Evolutionary conservation across 2,888 invertebrate genomes (phyloP).

Genomic region (Tetragonula carbonaria): DNA sequence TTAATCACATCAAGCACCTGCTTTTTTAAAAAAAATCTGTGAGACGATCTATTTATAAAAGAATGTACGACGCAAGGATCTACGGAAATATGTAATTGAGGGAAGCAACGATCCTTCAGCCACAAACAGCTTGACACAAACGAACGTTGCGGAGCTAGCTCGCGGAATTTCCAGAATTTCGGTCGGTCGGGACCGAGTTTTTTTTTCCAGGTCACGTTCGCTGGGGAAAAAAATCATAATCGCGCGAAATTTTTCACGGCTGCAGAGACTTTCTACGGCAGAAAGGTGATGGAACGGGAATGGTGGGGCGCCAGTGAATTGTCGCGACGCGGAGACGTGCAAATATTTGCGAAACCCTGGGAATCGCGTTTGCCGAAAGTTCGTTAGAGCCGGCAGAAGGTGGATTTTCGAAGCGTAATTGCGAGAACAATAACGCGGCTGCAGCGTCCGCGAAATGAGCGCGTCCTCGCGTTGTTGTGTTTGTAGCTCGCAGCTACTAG

Average conservation of each 20-base stretch:
- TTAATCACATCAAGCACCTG: no score
- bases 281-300: background rate
- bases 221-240: conserved; percentile 33
- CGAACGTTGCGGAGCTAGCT: background rate
- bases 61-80: background rate
- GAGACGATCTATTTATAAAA: no score
- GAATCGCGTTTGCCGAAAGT: conserved; percentile 60
- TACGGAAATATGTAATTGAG: background rate
- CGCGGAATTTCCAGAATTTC: conserved; percentile 1
- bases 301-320: background rate
- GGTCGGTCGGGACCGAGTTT: background rate
- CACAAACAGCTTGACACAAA: background rate
- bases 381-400: conserved; percentile 58
- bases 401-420: conserved; percentile 68
- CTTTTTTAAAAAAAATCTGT: no score
- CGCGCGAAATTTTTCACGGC: conserved; percentile 41
- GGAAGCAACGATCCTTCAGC: background rate
- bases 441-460: conserved; percentile 56
- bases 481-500: background rate
- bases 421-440: conserved; percentile 61
- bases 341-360: conserved; percentile 60
- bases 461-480: conserved; percentile 11
- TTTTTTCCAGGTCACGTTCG: background rate
- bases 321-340: conserved; percentile 51
- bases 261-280: conserved; percentile 16